Conservation (phyloP, 2,888 invertebrate genomes). For the Agrypnus murinus region DNA sequence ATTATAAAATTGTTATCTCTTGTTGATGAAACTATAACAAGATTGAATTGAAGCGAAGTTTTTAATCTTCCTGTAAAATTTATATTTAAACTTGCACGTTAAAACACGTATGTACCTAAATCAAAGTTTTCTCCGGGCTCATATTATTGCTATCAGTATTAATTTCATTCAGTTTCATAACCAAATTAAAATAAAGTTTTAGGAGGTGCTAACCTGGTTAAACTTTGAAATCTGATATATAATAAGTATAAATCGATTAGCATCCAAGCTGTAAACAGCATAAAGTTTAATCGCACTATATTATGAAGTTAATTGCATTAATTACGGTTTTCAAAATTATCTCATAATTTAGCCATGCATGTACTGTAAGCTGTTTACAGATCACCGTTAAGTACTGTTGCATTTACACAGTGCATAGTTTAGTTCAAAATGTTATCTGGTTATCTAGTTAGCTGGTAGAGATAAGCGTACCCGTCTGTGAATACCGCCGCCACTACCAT, state of each 20-base stretch:
- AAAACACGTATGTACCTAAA: no score
- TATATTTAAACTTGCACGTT: no score
- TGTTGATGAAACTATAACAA: no score
- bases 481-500: conserved; percentile 3
- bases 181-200: no score
- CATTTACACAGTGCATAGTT: conserved; percentile 16
- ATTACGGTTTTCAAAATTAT: conserved; percentile 38
- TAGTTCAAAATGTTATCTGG: conserved; percentile 11
- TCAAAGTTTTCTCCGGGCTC: no score
- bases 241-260: conserved; percentile 35
- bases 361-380: conserved; percentile 24
- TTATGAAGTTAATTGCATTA: conserved; percentile 32
- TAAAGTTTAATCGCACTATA: conserved; percentile 36
- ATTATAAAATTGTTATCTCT: no score
- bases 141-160: no score
- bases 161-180: no score
- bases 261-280: conserved; percentile 10
- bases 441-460: conserved; percentile 29
- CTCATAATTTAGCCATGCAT: conserved; percentile 30
- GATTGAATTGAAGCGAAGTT: no score
- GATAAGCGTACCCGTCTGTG: conserved; percentile 27
- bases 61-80: no score
- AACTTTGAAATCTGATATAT: conserved; percentile 36
- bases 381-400: conserved; percentile 29
- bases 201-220: conserved; percentile 8